phyloP scores from a whole-genome alignment of 2,888 invertebrate species.

The Leptopilina drosophilae region DNA sequence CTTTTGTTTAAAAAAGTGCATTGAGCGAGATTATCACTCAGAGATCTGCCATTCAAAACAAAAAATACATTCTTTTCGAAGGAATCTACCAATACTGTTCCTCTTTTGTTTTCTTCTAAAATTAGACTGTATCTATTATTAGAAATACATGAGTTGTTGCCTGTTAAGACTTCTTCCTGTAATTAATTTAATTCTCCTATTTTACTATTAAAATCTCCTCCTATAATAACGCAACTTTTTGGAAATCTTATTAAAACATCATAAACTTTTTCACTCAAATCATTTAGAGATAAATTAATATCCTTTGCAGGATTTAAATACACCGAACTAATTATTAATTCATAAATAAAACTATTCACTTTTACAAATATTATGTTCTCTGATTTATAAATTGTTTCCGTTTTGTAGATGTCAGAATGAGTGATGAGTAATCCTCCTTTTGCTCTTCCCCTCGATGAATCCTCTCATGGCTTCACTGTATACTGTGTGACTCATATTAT shows the following conservation, averaged over 20 bases:
- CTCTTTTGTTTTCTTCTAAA: background rate
- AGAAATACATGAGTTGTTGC: background rate
- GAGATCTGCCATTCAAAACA: constrained; percentile 20
- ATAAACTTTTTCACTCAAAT: background rate
- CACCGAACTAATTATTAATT: background rate
- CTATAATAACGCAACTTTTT: background rate
- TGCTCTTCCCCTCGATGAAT: too few species aligned
- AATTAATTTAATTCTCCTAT: background rate
- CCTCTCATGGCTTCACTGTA: background rate
- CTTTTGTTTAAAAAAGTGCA: background rate
- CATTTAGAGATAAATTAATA: background rate
- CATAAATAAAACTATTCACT: background rate
- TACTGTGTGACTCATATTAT: background rate
- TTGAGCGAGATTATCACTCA: constrained; percentile 10
- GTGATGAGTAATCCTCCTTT: too few species aligned
- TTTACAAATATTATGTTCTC: background rate
- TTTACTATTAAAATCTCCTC: constrained; percentile 6
- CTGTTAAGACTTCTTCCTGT: background rate
- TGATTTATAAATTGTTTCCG: background rate
- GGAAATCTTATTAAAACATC: background rate
- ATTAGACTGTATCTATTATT: background rate
- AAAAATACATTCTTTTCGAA: constrained; percentile 8
- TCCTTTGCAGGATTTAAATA: background rate
- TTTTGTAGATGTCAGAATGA: background rate
- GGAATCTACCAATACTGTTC: background rate